Evolutionary conservation across 2,888 invertebrate genomes (phyloP).

Genomic region (Pterobdella sp.): DNA sequence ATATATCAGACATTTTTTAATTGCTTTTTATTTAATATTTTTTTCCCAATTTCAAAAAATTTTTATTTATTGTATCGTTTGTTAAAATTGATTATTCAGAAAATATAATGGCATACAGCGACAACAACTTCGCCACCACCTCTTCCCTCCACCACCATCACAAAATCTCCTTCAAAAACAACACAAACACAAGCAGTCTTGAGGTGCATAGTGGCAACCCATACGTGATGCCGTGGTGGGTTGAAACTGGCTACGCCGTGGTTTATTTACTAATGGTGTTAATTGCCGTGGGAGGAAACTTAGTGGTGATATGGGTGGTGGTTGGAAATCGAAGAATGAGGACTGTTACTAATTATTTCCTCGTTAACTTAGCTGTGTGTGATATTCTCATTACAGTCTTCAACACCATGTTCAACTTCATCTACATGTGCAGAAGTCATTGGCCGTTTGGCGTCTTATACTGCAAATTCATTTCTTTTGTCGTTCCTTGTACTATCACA

Average conservation of each 20-base stretch:
- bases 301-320: constrained; percentile 96
- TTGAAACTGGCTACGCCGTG: constrained; percentile 75
- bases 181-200: not conserved
- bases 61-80: too few relatives aligned
- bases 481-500: constrained; percentile 81
- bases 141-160: not conserved
- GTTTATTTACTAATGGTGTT: constrained; percentile 79
- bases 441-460: constrained; percentile 94
- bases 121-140: not conserved
- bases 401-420: constrained; percentile 90
- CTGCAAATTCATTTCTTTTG: constrained; percentile 90
- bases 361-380: constrained; percentile 89
- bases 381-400: constrained; percentile 90
- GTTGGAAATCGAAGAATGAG: constrained; percentile 90
- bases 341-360: constrained; percentile 92
- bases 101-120: too few relatives aligned
- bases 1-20: too few relatives aligned
- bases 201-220: constrained; percentile 11
- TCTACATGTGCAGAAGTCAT: constrained; percentile 84
- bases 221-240: constrained; percentile 45
- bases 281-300: constrained; percentile 85
- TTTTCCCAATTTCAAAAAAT: too few relatives aligned
- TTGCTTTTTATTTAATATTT: too few relatives aligned
- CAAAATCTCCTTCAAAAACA: not conserved
- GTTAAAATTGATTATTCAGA: too few relatives aligned